These are phyloP conservation scores for Mionectes macconnelli DNA, from an alignment of 2,113 vertebrate genomes.

Conservation along the genomic window DNA sequence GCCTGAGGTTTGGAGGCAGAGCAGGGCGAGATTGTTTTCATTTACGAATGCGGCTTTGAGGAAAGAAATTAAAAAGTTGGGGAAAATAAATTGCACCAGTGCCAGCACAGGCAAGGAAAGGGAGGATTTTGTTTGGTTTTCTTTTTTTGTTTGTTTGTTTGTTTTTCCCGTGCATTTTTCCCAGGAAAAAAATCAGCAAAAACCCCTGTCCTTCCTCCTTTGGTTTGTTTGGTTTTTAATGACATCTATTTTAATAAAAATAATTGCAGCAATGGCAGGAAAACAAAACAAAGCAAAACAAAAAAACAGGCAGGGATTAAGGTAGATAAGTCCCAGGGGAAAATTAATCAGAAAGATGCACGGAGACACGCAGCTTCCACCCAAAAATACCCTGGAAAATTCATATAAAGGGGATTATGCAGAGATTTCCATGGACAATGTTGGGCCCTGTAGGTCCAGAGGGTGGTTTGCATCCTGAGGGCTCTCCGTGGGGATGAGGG, in stretches of 20 bases:
- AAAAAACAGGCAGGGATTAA: background rate
- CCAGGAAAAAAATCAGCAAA: background rate
- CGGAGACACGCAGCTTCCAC: background rate
- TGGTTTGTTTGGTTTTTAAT: background rate
- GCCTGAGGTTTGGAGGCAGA: background rate
- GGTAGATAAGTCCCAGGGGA: background rate
- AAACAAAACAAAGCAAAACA: background rate
- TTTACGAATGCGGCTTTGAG: background rate
- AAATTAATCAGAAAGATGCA: background rate
- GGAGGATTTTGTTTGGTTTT: too few relatives aligned
- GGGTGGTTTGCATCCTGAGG: background rate
- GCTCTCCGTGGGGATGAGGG: background rate
- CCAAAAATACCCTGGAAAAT: background rate
- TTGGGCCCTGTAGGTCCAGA: fast-evolving
- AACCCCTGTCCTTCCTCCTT: background rate
- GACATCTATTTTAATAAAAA: background rate
- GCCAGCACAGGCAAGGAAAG: background rate
- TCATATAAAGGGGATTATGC: background rate
- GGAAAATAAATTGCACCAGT: background rate
- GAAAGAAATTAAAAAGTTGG: background rate
- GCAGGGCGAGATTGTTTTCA: background rate
- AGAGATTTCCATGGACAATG: background rate
- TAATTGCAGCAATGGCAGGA: background rate
- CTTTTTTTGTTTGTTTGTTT: background rate
- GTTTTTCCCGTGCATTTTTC: background rate